These are phyloP conservation scores for Synanthedon vespiformis DNA, from an alignment of 2,888 invertebrate species.

Conservation along the genomic window DNA sequence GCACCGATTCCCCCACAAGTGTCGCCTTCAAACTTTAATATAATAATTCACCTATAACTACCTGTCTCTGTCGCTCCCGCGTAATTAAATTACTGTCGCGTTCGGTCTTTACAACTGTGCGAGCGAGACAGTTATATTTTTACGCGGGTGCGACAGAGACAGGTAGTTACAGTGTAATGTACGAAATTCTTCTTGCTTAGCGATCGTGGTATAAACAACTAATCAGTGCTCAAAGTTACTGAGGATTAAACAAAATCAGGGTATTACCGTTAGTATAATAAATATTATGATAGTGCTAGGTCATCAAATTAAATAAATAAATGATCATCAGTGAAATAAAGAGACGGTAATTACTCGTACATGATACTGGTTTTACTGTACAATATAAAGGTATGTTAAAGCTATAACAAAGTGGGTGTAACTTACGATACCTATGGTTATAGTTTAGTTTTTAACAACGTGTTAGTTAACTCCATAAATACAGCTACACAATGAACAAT, in stretches of 20 bases:
- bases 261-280: conserved; percentile 33
- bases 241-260: conserved; percentile 28
- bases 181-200: too few relatives aligned
- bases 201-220: conserved; percentile 10
- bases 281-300: conserved; percentile 23
- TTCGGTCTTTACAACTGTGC: too few relatives aligned
- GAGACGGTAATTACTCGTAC: conserved; percentile 6
- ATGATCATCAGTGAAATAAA: conserved; percentile 2
- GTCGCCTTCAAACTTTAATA: too few relatives aligned
- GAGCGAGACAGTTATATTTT: too few relatives aligned
- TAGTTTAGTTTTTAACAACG: conserved; percentile 34
- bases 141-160: too few relatives aligned
- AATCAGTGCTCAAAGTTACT: conserved; percentile 30
- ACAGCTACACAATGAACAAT: too few relatives aligned
- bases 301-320: conserved; percentile 17
- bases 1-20: too few relatives aligned
- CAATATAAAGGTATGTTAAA: conserved; percentile 26
- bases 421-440: conserved; percentile 69
- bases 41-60: too few relatives aligned
- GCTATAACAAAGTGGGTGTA: conserved; percentile 41
- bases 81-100: too few relatives aligned
- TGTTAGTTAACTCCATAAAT: conserved; percentile 26
- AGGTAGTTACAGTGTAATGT: too few relatives aligned
- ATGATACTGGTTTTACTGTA: conserved; percentile 33
- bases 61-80: too few relatives aligned